Base-by-base conservation (phyloP, 2,888 invertebrate species). In the Rhamnusium bicolor region DNA sequence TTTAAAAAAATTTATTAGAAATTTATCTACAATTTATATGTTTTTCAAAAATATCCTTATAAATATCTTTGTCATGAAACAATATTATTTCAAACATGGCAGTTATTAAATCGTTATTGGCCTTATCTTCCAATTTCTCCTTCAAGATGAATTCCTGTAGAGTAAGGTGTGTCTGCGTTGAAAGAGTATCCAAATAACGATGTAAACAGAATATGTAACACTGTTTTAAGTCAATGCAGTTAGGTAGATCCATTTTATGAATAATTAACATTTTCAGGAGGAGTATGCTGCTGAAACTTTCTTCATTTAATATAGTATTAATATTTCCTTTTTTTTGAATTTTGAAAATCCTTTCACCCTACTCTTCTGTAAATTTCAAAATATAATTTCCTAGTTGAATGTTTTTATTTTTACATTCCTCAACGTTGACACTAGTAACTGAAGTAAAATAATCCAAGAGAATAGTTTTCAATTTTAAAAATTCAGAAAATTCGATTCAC, bases 351-450 rank as follows among this genome's bases (percentile, higher is more conserved):
- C 46, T n/a, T 46, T 46, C 10, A 8, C 46, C 10, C 8, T 2
- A 2, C 8, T 46, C 46, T 46, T 46, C 46, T 10, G 46, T 46
- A 10, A 46, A 46, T 10, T 46, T 46, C 46, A 46, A 46, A 46
- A 10, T 46, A 46, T 46, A 46, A 46, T 46, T 46, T 46, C 8
- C 46, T 2, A 46, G 8, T 46, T 46, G 5, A n/a, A 53, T 53
- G n/a, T 53, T 53, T 53, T 53, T 53, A 16, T 4, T 53, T 14
- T 53, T 2, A 14, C 53, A 53, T 68, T 68, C 54, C 67, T n/a
- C 51, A n/a, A n/a, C n/a, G n/a, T n/a, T n/a, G 51, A 49, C 40
- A 29, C 56, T 46, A 58, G 10, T 32, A 54, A 21, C n/a, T 8
- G 10, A 46, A 46, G 2, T 5, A 46, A 10, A 46, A 46, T 46